Conservation (phyloP, 2,797 vertebrate genomes). For the Cichlasoma orientale region DNA sequence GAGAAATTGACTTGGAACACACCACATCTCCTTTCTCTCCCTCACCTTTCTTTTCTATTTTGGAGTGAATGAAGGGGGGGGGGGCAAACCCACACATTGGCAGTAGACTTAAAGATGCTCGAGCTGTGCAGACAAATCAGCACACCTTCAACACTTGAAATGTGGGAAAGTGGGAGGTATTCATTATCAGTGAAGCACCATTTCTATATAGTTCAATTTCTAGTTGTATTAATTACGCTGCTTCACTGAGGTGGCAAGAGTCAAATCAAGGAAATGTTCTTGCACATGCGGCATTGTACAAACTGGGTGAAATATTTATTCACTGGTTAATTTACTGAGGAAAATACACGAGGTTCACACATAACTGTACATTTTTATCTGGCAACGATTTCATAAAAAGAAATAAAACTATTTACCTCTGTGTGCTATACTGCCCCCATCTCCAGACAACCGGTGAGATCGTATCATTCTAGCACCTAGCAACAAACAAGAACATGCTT, state of each 20-base stretch:
- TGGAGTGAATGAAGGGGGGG: constrained; percentile 11
- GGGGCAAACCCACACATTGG: constrained; percentile 5
- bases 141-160: neutral
- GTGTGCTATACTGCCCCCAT: neutral
- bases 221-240: neutral
- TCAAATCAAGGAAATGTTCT: neutral
- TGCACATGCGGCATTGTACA: neutral
- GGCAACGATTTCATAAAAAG: neutral
- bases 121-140: neutral
- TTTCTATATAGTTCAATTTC: neutral
- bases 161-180: neutral
- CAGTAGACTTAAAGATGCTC: neutral
- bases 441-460: neutral
- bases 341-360: neutral
- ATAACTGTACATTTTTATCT: neutral
- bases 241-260: neutral
- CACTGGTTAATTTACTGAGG: neutral
- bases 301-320: neutral
- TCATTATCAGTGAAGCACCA: neutral
- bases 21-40: constrained; percentile 16
- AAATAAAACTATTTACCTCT: neutral
- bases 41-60: constrained; percentile 41
- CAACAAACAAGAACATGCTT: neutral
- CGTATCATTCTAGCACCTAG: neutral
- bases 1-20: constrained; percentile 74